Evolutionary conservation across 2,888 invertebrate species (phyloP).

Genomic region (Epistrophe eligans): DNA sequence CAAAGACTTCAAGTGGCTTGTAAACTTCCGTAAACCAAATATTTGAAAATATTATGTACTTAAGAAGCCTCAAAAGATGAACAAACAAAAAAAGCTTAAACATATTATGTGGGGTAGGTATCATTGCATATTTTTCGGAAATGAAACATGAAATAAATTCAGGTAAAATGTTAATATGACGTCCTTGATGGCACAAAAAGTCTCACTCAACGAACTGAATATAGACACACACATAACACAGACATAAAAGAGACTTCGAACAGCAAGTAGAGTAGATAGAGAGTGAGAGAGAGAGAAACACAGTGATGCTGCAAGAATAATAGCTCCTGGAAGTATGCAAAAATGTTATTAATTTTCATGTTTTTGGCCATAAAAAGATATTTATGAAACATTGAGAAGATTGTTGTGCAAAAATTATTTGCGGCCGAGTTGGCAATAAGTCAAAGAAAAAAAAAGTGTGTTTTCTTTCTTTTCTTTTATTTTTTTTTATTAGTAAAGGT

Average conservation of each 20-base stretch:
- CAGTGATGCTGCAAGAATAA: conserved; percentile 53
- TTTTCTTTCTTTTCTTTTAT: conserved; percentile 8
- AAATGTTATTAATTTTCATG: conserved; percentile 75
- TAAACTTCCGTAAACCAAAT: neutral
- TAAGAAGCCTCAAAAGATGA: neutral
- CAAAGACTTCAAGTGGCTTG: neutral
- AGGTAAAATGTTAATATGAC: conserved; percentile 65
- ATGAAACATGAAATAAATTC: conserved; percentile 61
- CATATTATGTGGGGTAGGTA: neutral
- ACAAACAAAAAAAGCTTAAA: neutral
- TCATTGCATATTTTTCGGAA: conserved; percentile 44
- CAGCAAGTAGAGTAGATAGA: neutral
- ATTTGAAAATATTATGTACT: neutral
- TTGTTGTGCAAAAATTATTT: conserved; percentile 73
- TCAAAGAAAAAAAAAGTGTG: conserved; percentile 46
- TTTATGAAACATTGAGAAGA: conserved; percentile 74
- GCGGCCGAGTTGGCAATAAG: conserved; percentile 72
- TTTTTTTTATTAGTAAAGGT: conserved; percentile 9
- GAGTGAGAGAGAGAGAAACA: neutral
- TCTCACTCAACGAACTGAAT: conserved; percentile 39
- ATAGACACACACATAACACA: neutral
- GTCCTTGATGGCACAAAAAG: conserved; percentile 51
- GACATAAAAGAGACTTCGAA: too few relatives aligned
- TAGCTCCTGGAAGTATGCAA: conserved; percentile 70
- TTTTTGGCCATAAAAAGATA: conserved; percentile 72